phyloP scores from a whole-genome alignment of 2,113 vertebrate genomes.

The Camelus dromedarius region DNA sequence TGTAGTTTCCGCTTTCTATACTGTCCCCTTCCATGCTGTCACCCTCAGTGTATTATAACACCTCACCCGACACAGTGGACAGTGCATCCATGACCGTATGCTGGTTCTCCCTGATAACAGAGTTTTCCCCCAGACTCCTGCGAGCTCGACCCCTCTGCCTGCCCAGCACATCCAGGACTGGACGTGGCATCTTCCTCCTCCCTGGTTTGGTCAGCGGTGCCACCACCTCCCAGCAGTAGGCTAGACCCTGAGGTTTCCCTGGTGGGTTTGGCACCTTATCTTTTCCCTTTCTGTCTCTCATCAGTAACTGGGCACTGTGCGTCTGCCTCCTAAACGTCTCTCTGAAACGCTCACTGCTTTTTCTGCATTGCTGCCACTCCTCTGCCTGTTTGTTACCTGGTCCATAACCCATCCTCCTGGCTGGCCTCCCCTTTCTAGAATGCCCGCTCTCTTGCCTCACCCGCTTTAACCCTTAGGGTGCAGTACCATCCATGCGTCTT shows the following conservation, averaged over 20 bases:
- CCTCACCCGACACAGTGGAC: background rate
- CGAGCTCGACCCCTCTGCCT: background rate
- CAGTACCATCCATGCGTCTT: too few species aligned
- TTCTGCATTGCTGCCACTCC: fast-evolving
- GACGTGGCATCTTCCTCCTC: background rate
- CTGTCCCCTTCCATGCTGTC: too few species aligned
- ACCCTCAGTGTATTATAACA: background rate
- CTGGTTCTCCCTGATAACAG: fast-evolving
- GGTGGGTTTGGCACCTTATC: background rate
- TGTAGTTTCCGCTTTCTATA: background rate
- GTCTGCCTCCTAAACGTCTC: too few species aligned
- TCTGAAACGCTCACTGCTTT: background rate
- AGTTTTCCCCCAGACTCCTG: background rate
- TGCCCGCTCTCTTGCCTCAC: fast-evolving
- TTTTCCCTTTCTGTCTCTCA: too few species aligned
- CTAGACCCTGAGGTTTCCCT: background rate
- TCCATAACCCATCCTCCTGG: background rate
- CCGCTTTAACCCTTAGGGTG: fast-evolving
- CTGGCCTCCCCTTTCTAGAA: background rate
- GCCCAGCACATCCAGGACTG: background rate
- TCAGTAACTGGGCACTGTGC: background rate
- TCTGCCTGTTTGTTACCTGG: background rate
- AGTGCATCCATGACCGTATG: fast-evolving
- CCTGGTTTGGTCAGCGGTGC: fast-evolving
- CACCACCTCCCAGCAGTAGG: background rate